Evolutionary conservation across 2,888 invertebrate genomes (phyloP).

Genomic region (Ochlodes sylvanus): DNA sequence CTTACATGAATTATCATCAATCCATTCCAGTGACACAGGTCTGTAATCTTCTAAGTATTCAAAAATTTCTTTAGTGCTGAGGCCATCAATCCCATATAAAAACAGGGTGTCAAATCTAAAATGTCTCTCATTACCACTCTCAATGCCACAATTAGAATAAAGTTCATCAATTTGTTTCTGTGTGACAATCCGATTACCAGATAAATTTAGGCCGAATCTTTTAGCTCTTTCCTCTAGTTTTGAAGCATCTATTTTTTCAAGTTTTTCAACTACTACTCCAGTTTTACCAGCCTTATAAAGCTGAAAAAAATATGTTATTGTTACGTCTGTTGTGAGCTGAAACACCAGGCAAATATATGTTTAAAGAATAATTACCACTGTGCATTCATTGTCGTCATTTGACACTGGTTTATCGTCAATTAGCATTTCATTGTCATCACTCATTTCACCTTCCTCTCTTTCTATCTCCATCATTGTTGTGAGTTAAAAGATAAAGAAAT

Average conservation of each 20-base stretch:
- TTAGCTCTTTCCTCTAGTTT: slow-evolving; percentile 77
- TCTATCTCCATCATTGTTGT: slow-evolving; percentile 57
- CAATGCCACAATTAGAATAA: slow-evolving; percentile 74
- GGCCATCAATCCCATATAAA: slow-evolving; percentile 89
- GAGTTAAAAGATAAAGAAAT: not conserved
- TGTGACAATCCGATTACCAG: slow-evolving; percentile 72
- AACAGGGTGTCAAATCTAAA: slow-evolving; percentile 90
- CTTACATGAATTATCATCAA: slow-evolving; percentile 91
- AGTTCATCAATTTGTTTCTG: slow-evolving; percentile 79
- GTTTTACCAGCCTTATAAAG: slow-evolving; percentile 67
- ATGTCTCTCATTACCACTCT: slow-evolving; percentile 85
- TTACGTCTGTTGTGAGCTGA: not conserved
- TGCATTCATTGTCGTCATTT: slow-evolving; percentile 51
- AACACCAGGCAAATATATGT: slow-evolving; percentile 28
- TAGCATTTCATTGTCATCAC: slow-evolving; percentile 73
- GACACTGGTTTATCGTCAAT: slow-evolving; percentile 57
- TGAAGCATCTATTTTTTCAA: slow-evolving; percentile 73
- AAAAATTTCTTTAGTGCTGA: slow-evolving; percentile 92
- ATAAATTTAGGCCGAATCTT: slow-evolving; percentile 75
- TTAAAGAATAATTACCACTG: slow-evolving; percentile 54
- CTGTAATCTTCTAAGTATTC: slow-evolving; percentile 91
- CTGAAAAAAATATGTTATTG: slow-evolving; percentile 50
- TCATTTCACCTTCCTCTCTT: slow-evolving; percentile 81
- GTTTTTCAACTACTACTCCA: slow-evolving; percentile 62
- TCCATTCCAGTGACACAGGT: slow-evolving; percentile 92